A percentile compares a stretch with the other conserved stretches of the same genome.
Evolutionary conservation across 2,113 vertebrate species (phyloP).

Genomic region (Chroicocephalus ridibundus): DNA sequence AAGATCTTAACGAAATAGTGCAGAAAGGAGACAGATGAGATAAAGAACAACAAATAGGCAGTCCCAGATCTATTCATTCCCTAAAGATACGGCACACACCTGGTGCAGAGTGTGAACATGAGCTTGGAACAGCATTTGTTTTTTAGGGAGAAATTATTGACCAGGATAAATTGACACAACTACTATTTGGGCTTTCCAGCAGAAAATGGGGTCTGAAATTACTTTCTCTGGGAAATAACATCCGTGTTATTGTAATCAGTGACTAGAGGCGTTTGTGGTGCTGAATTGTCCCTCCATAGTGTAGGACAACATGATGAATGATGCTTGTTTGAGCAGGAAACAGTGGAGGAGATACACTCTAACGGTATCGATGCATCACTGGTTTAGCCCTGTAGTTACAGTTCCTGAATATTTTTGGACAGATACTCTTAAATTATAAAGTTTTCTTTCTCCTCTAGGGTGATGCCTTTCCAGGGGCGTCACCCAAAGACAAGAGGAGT

Average conservation of each 20-base stretch:
- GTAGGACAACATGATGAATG: background rate
- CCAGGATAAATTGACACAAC: background rate
- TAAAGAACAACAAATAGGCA: background rate
- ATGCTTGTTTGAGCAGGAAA: background rate
- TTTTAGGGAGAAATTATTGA: background rate
- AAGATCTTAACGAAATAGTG: background rate
- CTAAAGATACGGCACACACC: background rate
- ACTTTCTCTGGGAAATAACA: background rate
- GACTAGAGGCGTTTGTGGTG: background rate
- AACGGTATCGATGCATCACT: rapidly evolving
- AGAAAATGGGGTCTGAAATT: background rate
- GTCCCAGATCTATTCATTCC: background rate
- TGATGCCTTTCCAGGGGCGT: background rate
- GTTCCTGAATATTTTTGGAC: background rate
- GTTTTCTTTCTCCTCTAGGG: background rate
- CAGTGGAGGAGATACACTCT: background rate
- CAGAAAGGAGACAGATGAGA: background rate
- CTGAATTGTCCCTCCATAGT: background rate
- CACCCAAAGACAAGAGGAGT: background rate
- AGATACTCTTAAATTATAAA: background rate
- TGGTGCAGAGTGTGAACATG: background rate
- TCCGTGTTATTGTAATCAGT: background rate
- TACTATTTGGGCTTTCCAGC: background rate
- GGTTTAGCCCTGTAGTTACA: background rate
- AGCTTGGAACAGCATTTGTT: background rate